Conservation (phyloP, 2,888 invertebrate species). For the Nebria salina region DNA sequence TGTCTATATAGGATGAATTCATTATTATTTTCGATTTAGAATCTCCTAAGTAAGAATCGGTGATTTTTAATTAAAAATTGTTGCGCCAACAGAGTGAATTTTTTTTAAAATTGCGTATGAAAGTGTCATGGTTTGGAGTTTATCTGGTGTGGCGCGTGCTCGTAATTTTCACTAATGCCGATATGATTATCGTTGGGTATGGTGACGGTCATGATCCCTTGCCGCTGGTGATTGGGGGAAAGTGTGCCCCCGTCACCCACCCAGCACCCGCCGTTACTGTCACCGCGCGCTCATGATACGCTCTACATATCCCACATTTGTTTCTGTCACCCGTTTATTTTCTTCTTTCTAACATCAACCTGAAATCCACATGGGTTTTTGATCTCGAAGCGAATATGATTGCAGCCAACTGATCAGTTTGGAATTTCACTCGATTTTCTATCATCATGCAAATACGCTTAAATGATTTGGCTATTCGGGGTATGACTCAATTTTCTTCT, state of each 20-base stretch:
- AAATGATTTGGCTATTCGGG: not conserved
- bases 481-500: not conserved
- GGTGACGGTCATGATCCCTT: conserved; percentile 8
- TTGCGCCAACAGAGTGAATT: too few relatives aligned
- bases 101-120: not conserved
- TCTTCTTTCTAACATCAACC: not conserved
- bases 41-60: too few relatives aligned
- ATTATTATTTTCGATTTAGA: too few relatives aligned
- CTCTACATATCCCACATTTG: conserved; percentile 47
- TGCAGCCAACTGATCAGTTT: not conserved
- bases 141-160: not conserved
- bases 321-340: not conserved
- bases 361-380: not conserved
- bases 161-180: conserved; percentile 8
- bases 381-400: conserved; percentile 4
- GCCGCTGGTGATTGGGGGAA: conserved; percentile 42
- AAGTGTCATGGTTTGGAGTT: not conserved
- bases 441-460: not conserved
- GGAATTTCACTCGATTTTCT: not conserved
- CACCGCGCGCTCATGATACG: conserved; percentile 44
- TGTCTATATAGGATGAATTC: not conserved
- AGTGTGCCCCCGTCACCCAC: conserved; percentile 39
- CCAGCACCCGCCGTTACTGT: conserved; percentile 23
- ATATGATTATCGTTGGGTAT: conserved; percentile 4
- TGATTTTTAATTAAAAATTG: too few relatives aligned